Percentiles rank a stretch among this genome's conserved stretches.
phyloP scores from a whole-genome alignment of 2,888 invertebrate genomes.

The Agriopis aurantiaria region DNA sequence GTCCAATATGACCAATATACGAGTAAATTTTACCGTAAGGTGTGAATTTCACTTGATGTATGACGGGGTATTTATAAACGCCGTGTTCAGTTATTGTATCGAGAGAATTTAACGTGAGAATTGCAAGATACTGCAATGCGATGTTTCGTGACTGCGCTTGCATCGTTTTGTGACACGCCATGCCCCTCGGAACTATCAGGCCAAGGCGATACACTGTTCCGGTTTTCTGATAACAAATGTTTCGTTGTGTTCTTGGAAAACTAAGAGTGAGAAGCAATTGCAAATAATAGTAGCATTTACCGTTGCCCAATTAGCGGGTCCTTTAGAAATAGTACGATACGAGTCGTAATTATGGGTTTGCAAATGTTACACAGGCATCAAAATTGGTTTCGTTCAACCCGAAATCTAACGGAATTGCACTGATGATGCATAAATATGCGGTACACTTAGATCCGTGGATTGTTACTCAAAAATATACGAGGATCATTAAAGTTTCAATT shows the following conservation, averaged over 20 bases:
- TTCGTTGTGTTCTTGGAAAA: constrained; percentile 38
- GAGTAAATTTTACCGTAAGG: constrained; percentile 35
- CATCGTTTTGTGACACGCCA: constrained; percentile 75
- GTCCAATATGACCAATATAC: constrained; percentile 27
- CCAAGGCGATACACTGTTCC: constrained; percentile 76
- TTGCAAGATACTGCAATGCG: constrained; percentile 39
- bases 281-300: constrained; percentile 39
- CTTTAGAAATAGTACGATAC: constrained; percentile 29
- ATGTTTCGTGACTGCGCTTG: constrained; percentile 75
- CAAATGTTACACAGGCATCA: constrained; percentile 28
- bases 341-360: constrained; percentile 34
- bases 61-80: constrained; percentile 9
- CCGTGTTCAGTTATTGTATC: constrained; percentile 21
- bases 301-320: constrained; percentile 44
- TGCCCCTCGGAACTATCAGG: constrained; percentile 71
- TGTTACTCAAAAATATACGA: constrained; percentile 16
- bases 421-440: constrained; percentile 27
- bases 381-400: constrained; percentile 36
- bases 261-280: constrained; percentile 38
- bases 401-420: constrained; percentile 26
- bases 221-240: constrained; percentile 67
- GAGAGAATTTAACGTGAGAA: constrained; percentile 42
- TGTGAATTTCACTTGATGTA: constrained; percentile 25
- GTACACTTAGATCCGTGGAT: constrained; percentile 5
- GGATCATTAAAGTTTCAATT: constrained; percentile 40